phyloP scores from a whole-genome alignment of 2,888 invertebrate species.

The Allacma fusca region DNA sequence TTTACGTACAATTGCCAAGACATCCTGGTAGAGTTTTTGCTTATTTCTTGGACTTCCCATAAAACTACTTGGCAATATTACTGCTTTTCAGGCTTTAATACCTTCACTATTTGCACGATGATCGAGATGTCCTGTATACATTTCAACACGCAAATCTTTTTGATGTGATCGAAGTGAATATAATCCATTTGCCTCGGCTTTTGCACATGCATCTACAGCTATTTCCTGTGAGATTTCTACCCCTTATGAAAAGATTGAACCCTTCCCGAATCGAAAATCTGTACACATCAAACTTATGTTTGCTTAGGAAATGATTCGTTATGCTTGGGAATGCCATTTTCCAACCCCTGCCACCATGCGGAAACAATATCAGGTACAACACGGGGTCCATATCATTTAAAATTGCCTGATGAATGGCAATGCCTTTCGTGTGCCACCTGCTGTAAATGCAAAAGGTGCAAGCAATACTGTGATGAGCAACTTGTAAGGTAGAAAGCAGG shows the following conservation, averaged over 20 bases:
- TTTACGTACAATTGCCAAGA: constrained; percentile 29
- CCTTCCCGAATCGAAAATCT: neutral
- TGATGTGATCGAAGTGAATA: constrained; percentile 59
- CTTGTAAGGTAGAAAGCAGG: no score
- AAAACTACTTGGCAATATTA: constrained; percentile 61
- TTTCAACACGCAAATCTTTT: constrained; percentile 55
- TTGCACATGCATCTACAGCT: constrained; percentile 59
- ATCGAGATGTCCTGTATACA: constrained; percentile 57
- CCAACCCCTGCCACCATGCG: constrained; percentile 45
- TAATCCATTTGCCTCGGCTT: constrained; percentile 60
- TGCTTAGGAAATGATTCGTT: no score
- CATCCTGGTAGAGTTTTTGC: constrained; percentile 39
- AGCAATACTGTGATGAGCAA: constrained; percentile 34
- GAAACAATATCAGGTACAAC: constrained; percentile 57
- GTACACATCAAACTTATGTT: neutral
- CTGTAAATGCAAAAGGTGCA: no score
- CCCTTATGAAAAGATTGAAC: constrained; percentile 60
- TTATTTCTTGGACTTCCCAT: constrained; percentile 59
- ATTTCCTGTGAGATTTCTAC: constrained; percentile 61
- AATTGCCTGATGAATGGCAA: no score
- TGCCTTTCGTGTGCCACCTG: no score
- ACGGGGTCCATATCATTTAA: constrained; percentile 53
- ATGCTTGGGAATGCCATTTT: no score
- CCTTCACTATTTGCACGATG: constrained; percentile 25
- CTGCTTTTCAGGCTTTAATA: constrained; percentile 22